These are phyloP conservation scores for Lordiphosa collinella DNA, from an alignment of 1,140 invertebrate species.

Conservation along the genomic window DNA sequence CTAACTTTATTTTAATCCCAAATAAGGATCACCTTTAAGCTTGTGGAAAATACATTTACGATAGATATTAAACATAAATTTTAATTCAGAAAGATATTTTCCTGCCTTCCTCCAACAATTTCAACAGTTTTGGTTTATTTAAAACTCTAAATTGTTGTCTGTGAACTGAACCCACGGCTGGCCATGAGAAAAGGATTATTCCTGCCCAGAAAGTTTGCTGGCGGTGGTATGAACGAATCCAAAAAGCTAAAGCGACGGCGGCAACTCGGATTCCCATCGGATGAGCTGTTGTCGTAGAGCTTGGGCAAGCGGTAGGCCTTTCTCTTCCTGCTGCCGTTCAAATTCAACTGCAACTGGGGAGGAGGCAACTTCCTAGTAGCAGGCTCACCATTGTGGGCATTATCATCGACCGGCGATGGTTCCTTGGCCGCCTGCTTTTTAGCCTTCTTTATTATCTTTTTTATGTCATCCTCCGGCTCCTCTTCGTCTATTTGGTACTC, in stretches of 20 bases:
- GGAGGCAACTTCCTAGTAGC: constrained; percentile 35
- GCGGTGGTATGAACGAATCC: constrained; percentile 91
- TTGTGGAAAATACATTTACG: too few relatives aligned
- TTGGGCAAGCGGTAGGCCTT: constrained; percentile 70
- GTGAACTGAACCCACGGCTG: too few relatives aligned
- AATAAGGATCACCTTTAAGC: too few relatives aligned
- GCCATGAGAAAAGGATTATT: constrained; percentile 89
- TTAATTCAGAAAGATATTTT: too few relatives aligned
- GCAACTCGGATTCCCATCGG: constrained; percentile 86
- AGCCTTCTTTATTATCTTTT: constrained; percentile 66
- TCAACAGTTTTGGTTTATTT: too few relatives aligned
- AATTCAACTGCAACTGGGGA: constrained; percentile 23
- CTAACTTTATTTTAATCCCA: too few relatives aligned
- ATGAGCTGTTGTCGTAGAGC: constrained; percentile 81
- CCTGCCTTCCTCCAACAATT: too few relatives aligned
- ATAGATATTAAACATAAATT: too few relatives aligned
- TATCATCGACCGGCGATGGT: constrained; percentile 47
- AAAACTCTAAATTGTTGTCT: too few relatives aligned
- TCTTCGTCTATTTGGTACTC: constrained; percentile 63
- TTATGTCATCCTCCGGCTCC: constrained; percentile 52
- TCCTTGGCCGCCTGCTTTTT: constrained; percentile 38
- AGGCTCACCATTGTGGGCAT: constrained; percentile 63
- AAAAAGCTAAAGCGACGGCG: constrained; percentile 85
- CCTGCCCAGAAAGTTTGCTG: constrained; percentile 91
- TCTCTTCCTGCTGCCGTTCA: constrained; percentile 64